Base-by-base conservation (phyloP, 2,888 invertebrate species). In the Synergus itoensis region DNA sequence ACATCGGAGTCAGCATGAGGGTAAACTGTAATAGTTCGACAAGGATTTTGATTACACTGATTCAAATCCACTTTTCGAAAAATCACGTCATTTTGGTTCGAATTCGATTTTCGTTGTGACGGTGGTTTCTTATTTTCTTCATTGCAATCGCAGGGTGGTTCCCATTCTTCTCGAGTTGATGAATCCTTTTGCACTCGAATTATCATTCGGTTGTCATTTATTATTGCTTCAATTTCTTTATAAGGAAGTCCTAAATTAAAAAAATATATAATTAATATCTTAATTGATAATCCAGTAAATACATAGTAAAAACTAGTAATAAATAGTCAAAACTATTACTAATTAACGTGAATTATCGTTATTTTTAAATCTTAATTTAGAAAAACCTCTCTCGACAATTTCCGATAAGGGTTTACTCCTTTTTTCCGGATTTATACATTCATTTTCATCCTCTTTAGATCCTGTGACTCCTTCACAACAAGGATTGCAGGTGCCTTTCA, bases 181-280 rank as follows among this genome's bases (percentile, higher is more conserved):
- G 77, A 43, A 76, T 86, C 81, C n/a, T 83, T 86, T 78, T 90
- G 89, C 28, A 88, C 81, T 21, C 90, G 82, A n/a, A 90, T 79
- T 0, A 87, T 83, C 83, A 90, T 83, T 5, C 84, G 83, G 81
- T 87, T 89, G 43, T 90, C 81, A 76, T 92, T 92, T 48, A 92
- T 87, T 1, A 86, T 77, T 0, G 87, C 88, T 75, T 91, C 90
- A 28, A 92, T 84, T 65, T 91, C 91, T n/a, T 90, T 90, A 78
- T 89, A 91, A 0, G 91, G 90, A 14, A 84, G 45, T 53, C 73
- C 73, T 73, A 1, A 18, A 67, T 28, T 11, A 21, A 16, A 8
- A 65, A 9, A 18, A 11, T 28, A 7, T 11, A 16, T 48, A 16
- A 36, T 16, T 5, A 43, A 21, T 63, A 4, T 28, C 5, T 21